A percentile compares a stretch with the other conserved stretches of the same genome.
These are phyloP conservation scores for Riptortus pedestris DNA, from an alignment of 1,140 invertebrate species.

Conservation along the genomic window DNA sequence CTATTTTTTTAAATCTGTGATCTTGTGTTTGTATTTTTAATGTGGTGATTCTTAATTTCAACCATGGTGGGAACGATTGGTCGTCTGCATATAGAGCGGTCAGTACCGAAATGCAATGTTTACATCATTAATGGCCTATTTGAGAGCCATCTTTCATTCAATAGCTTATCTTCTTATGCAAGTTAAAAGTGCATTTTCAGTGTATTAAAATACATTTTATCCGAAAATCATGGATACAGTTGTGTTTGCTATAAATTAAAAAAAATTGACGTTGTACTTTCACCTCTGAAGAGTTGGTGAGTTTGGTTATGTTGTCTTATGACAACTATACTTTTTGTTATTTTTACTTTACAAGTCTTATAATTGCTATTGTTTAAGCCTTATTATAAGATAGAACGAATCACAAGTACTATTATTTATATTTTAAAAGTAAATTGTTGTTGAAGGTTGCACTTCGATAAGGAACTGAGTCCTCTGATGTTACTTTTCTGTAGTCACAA, in stretches of 20 bases:
- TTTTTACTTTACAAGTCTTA: conserved; percentile 16
- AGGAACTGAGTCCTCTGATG: too few relatives aligned
- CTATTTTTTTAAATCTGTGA: neutral
- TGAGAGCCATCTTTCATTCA: conserved; percentile 28
- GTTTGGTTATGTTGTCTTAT: conserved; percentile 16
- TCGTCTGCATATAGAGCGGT: conserved; percentile 15
- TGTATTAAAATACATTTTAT: neutral
- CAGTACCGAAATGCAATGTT: conserved; percentile 37
- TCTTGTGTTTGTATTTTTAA: conserved; percentile 11
- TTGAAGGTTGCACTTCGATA: too few relatives aligned
- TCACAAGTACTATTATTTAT: too few relatives aligned
- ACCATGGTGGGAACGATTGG: conserved; percentile 7
- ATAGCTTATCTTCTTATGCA: conserved; percentile 17
- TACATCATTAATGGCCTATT: conserved; percentile 37
- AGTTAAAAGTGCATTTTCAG: neutral
- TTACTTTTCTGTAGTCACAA: too few relatives aligned
- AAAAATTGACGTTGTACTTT: conserved; percentile 4
- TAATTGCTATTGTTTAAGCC: neutral
- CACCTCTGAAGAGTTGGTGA: conserved; percentile 12
- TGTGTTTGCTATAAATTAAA: neutral
- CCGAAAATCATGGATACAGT: neutral
- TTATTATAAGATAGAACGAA: too few relatives aligned
- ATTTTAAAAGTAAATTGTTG: too few relatives aligned
- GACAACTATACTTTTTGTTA: conserved; percentile 13
- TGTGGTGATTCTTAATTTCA: neutral